Evolutionary conservation across 2,113 vertebrate species (phyloP), one percentile per base, ranked within the genome.

Genomic region (Corynorhinus townsendii): DNA sequence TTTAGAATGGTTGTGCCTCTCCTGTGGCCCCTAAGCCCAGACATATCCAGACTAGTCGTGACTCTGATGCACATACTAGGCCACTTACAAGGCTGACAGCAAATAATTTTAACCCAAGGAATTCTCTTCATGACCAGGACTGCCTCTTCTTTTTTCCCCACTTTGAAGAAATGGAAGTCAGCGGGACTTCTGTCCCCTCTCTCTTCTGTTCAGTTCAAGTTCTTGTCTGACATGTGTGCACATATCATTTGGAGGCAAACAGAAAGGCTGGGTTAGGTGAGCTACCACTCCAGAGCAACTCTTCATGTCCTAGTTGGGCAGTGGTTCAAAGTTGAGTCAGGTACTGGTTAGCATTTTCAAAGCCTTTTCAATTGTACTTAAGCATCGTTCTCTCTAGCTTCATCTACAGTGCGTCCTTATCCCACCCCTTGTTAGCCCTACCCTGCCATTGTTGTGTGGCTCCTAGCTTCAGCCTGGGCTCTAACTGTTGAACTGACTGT

Each of bases 161-260:
- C 24, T 93, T 84, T 49, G 72, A 95, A 73, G 77, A 76, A 94
- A 49, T 9, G 69, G 68, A 82, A 86, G 64, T 83, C 77, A 83
- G 52, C 3, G 17, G 54, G 73, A 64, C 54, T 90, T 93, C 40
- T 1, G 2, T 95, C 79, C 84, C 38, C 47, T 92, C 71, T 95
- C n/a, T 68, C 35, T 88, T 96, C 77, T 83, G 45, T 38, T 71
- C 54, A 38, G 14, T 76, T 96, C 79, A 52, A 71, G 22, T 89
- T 91, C 93, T 73, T 75, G 26, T 90, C 43, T 96, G 89, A 86
- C 45, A 11, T 62, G 71, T 72, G 35, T 14, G 40, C 45, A n/a
- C 16, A 5, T 77, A 10, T 54, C 75, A 56, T 59, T 62, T 71
- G 69, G 66, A 86, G 22, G 52, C 43, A 40, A 33, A n/a, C 0